Evolutionary conservation across 2,888 invertebrate species (phyloP).

Genomic region (Spicauda simplicius): DNA sequence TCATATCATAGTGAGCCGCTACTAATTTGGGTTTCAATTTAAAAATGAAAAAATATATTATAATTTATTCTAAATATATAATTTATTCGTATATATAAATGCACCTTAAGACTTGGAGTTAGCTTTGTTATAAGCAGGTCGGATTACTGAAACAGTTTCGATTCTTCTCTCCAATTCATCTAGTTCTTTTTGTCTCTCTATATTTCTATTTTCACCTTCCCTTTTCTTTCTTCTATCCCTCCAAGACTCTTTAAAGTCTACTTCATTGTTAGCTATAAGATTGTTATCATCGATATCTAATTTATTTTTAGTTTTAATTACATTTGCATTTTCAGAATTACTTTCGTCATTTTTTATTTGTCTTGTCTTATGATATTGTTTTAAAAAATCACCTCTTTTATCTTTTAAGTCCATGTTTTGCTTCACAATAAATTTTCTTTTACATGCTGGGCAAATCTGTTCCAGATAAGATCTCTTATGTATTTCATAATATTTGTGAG

Average conservation of each 20-base stretch:
- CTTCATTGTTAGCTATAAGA: neutral
- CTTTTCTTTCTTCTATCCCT: slow-evolving; percentile 36
- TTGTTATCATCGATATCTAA: neutral
- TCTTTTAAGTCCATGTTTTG: neutral
- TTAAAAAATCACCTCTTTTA: neutral
- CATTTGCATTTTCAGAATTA: neutral
- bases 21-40: no score
- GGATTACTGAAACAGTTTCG: slow-evolving; percentile 36
- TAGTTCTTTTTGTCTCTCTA: slow-evolving; percentile 40
- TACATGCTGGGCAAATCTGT: slow-evolving; percentile 22
- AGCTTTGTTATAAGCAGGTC: neutral
- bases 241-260: neutral
- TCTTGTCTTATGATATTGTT: neutral
- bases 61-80: neutral
- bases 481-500: neutral
- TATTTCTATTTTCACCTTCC: slow-evolving; percentile 32
- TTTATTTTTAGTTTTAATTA: neutral
- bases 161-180: slow-evolving; percentile 40
- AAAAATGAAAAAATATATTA: neutral
- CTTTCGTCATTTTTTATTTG: neutral
- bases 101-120: neutral
- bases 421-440: slow-evolving; percentile 18
- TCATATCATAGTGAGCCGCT: no score
- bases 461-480: slow-evolving; percentile 25
- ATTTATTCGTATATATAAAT: neutral